Evolutionary conservation across 1,140 invertebrate species (phyloP).

Genomic region (Habropoda laboriosa): DNA sequence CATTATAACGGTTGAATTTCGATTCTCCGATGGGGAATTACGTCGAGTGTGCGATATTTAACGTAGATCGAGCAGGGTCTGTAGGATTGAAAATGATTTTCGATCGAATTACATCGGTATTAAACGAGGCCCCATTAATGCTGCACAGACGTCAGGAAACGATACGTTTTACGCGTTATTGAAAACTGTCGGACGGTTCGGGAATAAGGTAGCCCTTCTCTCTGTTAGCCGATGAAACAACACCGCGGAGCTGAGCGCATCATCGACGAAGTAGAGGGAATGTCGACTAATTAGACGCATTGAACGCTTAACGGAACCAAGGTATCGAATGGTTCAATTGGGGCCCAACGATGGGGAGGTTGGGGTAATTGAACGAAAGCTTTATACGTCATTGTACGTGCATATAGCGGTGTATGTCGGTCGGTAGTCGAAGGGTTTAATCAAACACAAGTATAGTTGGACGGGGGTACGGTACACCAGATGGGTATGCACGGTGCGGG

Average conservation of each 20-base stretch:
- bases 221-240: neutral
- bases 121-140: neutral
- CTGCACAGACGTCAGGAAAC: neutral
- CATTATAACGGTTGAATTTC: neutral
- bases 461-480: slow-evolving; percentile 15
- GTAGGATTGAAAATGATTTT: neutral
- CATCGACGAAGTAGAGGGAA: slow-evolving; percentile 25
- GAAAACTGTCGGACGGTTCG: neutral
- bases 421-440: slow-evolving; percentile 61
- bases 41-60: neutral
- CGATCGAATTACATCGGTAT: neutral
- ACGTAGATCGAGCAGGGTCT: neutral
- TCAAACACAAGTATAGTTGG: slow-evolving; percentile 63
- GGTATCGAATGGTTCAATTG: slow-evolving; percentile 64
- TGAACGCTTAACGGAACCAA: slow-evolving; percentile 63
- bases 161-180: neutral
- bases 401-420: slow-evolving; percentile 52
- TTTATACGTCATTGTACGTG: slow-evolving; percentile 60
- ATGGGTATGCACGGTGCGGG: slow-evolving; percentile 54
- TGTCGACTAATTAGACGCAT: slow-evolving; percentile 55
- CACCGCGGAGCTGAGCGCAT: neutral
- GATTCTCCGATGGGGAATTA: neutral
- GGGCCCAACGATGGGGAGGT: slow-evolving; percentile 35
- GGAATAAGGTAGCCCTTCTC: neutral
- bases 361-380: slow-evolving; percentile 44